These are phyloP conservation scores for Otus sunia DNA, from an alignment of 2,113 vertebrate species.

Conservation along the genomic window DNA sequence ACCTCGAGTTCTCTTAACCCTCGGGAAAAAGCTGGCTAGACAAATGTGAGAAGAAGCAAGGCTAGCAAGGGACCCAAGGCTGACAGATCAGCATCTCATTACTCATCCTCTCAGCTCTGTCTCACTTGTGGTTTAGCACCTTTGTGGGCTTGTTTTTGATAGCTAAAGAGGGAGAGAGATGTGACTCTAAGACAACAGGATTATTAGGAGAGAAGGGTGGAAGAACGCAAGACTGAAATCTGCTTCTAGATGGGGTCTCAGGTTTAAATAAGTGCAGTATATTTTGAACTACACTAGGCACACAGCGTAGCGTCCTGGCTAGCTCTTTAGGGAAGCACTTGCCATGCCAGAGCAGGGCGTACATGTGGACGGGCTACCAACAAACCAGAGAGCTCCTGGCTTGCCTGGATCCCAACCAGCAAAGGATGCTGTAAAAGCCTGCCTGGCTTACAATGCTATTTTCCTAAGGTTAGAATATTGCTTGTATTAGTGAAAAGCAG, in stretches of 20 bases:
- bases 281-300: background rate
- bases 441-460: background rate
- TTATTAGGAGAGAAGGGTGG: background rate
- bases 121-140: background rate
- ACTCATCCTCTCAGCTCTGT: background rate
- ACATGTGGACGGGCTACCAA: background rate
- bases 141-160: background rate
- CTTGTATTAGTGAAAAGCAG: background rate
- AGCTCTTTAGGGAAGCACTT: background rate
- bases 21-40: background rate
- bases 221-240: background rate
- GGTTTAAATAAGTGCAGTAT: background rate
- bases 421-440: background rate
- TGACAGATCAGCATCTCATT: background rate
- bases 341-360: background rate
- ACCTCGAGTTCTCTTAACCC: background rate
- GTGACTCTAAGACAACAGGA: background rate
- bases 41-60: background rate
- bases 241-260: background rate
- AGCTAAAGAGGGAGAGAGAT: background rate
- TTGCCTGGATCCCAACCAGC: background rate
- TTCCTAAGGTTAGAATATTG: background rate
- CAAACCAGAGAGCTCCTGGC: background rate
- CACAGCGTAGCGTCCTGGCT: fast-evolving
- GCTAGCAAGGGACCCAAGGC: background rate